Evolutionary conservation across 2,113 vertebrate genomes (phyloP).

Genomic region (Antechinus stuartii): DNA sequence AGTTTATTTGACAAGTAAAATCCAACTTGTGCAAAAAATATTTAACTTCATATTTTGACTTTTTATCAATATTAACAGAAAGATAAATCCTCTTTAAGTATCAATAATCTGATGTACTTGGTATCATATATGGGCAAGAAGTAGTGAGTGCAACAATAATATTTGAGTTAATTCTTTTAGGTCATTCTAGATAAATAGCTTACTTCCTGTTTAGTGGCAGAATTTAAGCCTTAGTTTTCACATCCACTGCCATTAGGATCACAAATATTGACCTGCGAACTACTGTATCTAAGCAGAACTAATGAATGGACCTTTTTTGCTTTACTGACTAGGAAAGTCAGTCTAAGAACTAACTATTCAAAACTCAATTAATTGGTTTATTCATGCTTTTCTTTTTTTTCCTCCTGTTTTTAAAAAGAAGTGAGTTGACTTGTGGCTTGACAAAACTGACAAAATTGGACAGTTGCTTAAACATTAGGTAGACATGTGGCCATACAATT

Average conservation of each 20-base stretch:
- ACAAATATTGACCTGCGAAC: neutral
- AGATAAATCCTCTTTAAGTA: neutral
- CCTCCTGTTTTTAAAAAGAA: neutral
- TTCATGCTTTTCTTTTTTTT: neutral
- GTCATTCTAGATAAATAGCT: neutral
- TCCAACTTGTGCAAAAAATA: neutral
- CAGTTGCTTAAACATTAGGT: neutral
- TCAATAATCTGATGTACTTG: neutral
- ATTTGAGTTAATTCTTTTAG: neutral
- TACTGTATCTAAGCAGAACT: neutral
- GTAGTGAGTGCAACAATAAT: neutral
- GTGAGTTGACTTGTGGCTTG: neutral
- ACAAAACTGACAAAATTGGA: conserved; percentile 7
- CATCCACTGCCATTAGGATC: neutral
- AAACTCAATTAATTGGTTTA: neutral
- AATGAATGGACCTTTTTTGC: neutral
- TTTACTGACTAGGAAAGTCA: neutral
- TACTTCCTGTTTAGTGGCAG: neutral
- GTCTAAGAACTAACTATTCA: neutral
- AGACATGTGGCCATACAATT: neutral
- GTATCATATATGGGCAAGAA: conserved; percentile 1
- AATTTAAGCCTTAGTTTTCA: neutral
- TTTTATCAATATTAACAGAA: conserved; percentile 21
- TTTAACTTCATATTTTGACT: conserved; percentile 31
- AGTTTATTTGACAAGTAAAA: neutral